These are phyloP conservation scores for Cecropterus lyciades DNA, from an alignment of 1,140 invertebrate species.

Conservation along the genomic window DNA sequence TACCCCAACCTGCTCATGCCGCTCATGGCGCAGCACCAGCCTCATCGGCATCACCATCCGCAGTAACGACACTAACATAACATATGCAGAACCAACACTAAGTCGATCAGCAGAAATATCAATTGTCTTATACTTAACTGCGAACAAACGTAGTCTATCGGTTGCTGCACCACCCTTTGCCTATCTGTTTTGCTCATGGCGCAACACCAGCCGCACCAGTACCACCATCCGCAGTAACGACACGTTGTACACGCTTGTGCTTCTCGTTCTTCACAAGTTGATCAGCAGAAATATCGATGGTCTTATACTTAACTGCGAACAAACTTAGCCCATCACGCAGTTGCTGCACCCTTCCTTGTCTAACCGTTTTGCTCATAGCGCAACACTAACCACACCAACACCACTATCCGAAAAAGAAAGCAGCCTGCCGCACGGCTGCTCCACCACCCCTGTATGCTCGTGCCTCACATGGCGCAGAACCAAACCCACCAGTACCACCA, in stretches of 20 bases:
- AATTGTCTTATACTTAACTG: no score
- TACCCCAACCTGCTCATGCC: background rate
- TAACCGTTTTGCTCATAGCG: background rate
- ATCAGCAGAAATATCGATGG: no score
- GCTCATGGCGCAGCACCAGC: background rate
- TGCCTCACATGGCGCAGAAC: constrained; percentile 91
- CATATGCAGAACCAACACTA: no score
- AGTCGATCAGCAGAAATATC: no score
- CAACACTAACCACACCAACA: constrained; percentile 1
- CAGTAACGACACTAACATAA: no score
- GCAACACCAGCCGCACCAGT: background rate
- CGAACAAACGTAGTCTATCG: no score
- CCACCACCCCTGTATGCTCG: constrained; percentile 96
- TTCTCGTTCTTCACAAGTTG: no score
- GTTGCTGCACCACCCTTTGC: no score
- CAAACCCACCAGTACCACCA: background rate
- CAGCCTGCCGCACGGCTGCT: constrained; percentile 96
- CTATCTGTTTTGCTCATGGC: background rate
- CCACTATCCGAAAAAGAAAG: constrained; percentile 15
- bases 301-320: no score
- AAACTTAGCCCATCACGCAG: no score
- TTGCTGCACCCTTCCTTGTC: no score
- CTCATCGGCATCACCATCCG: constrained; percentile 1
- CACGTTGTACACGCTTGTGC: no score
- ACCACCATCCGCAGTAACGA: background rate